These are phyloP conservation scores for Rhineura floridana DNA, from an alignment of 2,113 vertebrate genomes.

Conservation along the genomic window DNA sequence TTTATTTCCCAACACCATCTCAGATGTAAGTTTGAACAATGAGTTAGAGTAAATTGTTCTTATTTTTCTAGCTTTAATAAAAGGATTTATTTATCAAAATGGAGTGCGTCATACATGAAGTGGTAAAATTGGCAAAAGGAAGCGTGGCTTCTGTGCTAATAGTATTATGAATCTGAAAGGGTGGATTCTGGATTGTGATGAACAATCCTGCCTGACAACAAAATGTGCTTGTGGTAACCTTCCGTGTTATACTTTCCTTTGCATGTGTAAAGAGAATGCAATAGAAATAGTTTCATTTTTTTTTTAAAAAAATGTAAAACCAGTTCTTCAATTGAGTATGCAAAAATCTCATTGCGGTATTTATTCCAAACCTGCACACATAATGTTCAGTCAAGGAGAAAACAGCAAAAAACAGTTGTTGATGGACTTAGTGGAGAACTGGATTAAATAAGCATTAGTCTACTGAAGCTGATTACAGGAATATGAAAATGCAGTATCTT, in stretches of 20 bases:
- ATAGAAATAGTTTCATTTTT: constrained; percentile 71
- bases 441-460: constrained; percentile 98
- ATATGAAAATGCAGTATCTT: constrained; percentile 96
- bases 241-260: constrained; percentile 51
- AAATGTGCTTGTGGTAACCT: constrained; percentile 33
- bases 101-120: constrained; percentile 5
- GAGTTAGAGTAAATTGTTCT: constrained; percentile 24
- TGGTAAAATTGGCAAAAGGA: constrained; percentile 28
- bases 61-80: constrained; percentile 25
- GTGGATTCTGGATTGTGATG: fast-evolving
- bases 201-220: constrained; percentile 18
- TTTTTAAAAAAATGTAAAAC: constrained; percentile 56
- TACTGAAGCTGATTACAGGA: constrained; percentile 94
- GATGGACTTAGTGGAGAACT: constrained; percentile 97
- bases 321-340: constrained; percentile 82
- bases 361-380: constrained; percentile 85
- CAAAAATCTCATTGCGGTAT: constrained; percentile 83
- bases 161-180: constrained; percentile 19
- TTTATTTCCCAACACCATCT: neutral
- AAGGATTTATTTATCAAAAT: constrained; percentile 30
- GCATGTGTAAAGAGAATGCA: constrained; percentile 33
- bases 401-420: constrained; percentile 91
- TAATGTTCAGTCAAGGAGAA: constrained; percentile 86
- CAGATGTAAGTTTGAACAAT: constrained; percentile 1
- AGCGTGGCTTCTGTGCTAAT: constrained; percentile 5